A percentile compares a stretch with the other conserved stretches of the same genome.
Conservation (phyloP, 2,888 invertebrate genomes). For the Hypercompe scribonia region DNA sequence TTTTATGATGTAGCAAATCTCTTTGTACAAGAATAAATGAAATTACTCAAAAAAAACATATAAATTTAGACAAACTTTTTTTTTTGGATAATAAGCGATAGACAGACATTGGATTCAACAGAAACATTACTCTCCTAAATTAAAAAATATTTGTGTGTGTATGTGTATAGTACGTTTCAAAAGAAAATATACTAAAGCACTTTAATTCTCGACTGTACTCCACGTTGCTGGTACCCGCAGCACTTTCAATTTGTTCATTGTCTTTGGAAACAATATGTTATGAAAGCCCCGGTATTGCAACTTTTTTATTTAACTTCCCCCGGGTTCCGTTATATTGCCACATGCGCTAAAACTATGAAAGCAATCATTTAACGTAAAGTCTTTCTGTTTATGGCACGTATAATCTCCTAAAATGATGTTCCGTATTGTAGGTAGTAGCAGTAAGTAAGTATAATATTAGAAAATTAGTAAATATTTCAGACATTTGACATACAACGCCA, state of each 20-base stretch:
- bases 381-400: background rate
- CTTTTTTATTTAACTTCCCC: conserved; percentile 17
- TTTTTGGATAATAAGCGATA: too few species aligned
- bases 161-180: background rate
- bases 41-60: too few species aligned
- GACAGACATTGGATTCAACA: too few species aligned
- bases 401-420: background rate
- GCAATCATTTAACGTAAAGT: background rate
- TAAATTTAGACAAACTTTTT: too few species aligned
- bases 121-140: too few species aligned
- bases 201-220: conserved; percentile 31
- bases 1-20: background rate
- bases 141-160: background rate
- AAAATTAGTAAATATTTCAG: too few species aligned
- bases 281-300: conserved; percentile 43
- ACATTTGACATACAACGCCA: too few species aligned
- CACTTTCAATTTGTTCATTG: conserved; percentile 66
- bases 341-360: background rate
- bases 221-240: conserved; percentile 29
- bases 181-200: conserved; percentile 13
- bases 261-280: conserved; percentile 62
- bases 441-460: too few species aligned
- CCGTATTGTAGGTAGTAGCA: background rate
- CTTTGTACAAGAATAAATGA: background rate
- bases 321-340: conserved; percentile 7